Evolutionary conservation across 2,797 vertebrate species (phyloP).

Genomic region (Amazonetta brasiliensis): DNA sequence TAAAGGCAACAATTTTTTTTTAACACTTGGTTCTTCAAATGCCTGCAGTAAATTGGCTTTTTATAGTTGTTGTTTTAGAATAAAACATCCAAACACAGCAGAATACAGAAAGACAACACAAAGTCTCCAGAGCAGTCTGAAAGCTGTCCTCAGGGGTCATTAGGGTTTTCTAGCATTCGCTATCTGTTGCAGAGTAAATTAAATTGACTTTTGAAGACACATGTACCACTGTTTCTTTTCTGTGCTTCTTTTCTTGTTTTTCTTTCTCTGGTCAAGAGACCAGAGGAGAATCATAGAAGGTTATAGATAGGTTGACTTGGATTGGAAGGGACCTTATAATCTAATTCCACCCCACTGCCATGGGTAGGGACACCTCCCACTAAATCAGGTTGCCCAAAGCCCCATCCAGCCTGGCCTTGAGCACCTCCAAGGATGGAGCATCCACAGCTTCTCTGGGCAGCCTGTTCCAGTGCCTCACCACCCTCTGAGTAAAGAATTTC

Average conservation of each 20-base stretch:
- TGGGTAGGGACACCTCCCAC: no score
- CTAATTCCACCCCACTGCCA: no score
- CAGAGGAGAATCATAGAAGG: not conserved
- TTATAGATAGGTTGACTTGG: no score
- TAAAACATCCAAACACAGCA: not conserved
- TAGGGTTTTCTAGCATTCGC: fast-evolving
- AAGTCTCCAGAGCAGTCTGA: not conserved
- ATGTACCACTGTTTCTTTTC: fast-evolving
- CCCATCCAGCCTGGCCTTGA: no score
- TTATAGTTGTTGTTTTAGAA: not conserved
- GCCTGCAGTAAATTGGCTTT: not conserved
- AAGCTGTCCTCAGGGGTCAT: fast-evolving
- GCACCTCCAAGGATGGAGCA: no score
- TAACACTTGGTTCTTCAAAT: not conserved
- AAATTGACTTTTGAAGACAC: not conserved
- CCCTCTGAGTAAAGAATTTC: no score
- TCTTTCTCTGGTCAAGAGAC: not conserved
- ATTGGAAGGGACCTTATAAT: no score
- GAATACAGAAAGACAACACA: not conserved
- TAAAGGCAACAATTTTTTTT: not conserved
- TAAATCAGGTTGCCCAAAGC: no score
- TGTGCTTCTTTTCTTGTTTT: not conserved
- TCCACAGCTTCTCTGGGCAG: no score
- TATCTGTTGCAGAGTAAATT: not conserved
- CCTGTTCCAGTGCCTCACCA: no score